Conservation (phyloP, 2,888 invertebrate species). For the Balanococcus diminutus region DNA sequence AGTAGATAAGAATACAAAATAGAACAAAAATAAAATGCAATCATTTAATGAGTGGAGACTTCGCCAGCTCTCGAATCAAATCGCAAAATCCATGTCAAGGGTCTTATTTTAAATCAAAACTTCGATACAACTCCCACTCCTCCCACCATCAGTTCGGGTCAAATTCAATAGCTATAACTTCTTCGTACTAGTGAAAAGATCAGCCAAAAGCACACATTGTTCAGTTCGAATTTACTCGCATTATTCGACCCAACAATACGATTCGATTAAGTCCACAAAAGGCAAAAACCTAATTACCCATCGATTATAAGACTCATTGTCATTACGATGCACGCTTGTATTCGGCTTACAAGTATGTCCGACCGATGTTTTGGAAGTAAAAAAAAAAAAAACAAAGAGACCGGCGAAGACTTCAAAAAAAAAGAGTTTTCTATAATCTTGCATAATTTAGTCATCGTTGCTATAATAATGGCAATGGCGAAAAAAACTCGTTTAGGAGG, state of each 20-base stretch:
- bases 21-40: too few species aligned
- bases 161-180: too few species aligned
- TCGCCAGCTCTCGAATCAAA: too few species aligned
- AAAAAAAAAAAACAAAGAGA: neutral
- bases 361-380: neutral
- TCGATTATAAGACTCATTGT: conserved; percentile 12
- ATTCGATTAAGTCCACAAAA: neutral
- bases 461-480: neutral
- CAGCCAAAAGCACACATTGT: neutral
- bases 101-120: too few species aligned
- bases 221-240: neutral
- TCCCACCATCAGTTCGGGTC: too few species aligned
- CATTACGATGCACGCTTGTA: neutral
- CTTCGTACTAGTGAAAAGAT: too few species aligned
- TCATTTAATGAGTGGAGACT: too few species aligned
- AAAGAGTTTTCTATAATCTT: neutral
- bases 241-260: neutral
- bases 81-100: too few species aligned
- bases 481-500: conserved; percentile 11
- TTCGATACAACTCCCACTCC: too few species aligned
- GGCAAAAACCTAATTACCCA: neutral
- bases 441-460: neutral
- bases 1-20: too few species aligned
- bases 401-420: neutral
- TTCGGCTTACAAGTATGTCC: neutral